Evolutionary conservation across 2,113 vertebrate genomes (phyloP), one percentile per base, ranked within the genome.

Genomic region (Gallinago jamesoni): DNA sequence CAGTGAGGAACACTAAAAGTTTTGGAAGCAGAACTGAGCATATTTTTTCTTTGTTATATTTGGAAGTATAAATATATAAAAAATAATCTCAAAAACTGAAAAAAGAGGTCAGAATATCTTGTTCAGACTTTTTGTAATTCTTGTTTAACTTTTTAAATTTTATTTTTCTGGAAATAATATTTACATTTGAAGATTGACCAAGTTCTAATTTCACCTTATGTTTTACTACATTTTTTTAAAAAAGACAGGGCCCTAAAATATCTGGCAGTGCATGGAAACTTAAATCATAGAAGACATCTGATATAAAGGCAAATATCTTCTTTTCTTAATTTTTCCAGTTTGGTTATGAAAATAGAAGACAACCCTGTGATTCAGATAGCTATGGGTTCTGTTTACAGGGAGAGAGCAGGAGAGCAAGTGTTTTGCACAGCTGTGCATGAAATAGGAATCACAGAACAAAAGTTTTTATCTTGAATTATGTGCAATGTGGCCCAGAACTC

Each of bases 231-330:
- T 30, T 37, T 79, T 79, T 79, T 70, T 27, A 15, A 59, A 59
- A 43, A 9, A 4, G 19, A 5, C 0, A 1, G 3, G 5, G 30
- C 1, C 7, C 7, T 57, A 68, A 68, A 52, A 56, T 80, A 68
- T 52, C 41, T 81, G 50, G 15, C 25, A 47, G 6, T 10, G 17
- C 7, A 12, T 33, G 8, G 24, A 84, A 78, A 39, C 0, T 8
- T 39, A 62, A 45, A 72, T 13, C 8, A 55, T 2, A 33, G 8
- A 13, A 84, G 76, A 52, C 7, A n/a, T 35, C 21, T 72, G 19
- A 24, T 45, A 68, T 31, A 56, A 76, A 16, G 1, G 1, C 6
- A 69, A 83, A 14, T 67, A 37, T 30, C 18, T 79, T 87, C 1
- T 72, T 70, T 76, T 72, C 43, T 39, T 37, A 4, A 4, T 10